Evolutionary conservation across 2,888 invertebrate species (phyloP).

Genomic region (Ochropleura plecta): DNA sequence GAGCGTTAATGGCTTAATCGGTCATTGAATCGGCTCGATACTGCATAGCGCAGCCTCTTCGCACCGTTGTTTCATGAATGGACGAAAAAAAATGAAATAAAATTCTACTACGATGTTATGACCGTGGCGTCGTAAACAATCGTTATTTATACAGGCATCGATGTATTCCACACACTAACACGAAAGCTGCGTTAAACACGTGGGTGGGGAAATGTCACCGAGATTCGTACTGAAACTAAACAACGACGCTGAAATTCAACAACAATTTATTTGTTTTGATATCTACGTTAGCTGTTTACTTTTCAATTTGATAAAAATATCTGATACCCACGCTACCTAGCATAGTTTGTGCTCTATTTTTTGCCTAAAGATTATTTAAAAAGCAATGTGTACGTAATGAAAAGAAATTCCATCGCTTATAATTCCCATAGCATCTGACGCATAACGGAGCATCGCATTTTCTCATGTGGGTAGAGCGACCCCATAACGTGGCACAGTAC

Average conservation of each 20-base stretch:
- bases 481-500: slow-evolving; percentile 76
- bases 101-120: slow-evolving; percentile 78
- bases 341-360: not conserved
- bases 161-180: slow-evolving; percentile 63
- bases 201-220: slow-evolving; percentile 62
- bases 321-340: not conserved
- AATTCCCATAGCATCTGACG: slow-evolving; percentile 51
- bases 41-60: slow-evolving; percentile 80
- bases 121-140: slow-evolving; percentile 76
- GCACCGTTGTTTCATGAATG: slow-evolving; percentile 84
- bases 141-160: slow-evolving; percentile 71
- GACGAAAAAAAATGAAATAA: slow-evolving; percentile 79
- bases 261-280: slow-evolving; percentile 26
- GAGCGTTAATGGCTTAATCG: slow-evolving; percentile 84
- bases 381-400: slow-evolving; percentile 3
- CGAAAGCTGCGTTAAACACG: slow-evolving; percentile 55
- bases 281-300: not conserved
- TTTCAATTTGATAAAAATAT: slow-evolving; percentile 6
- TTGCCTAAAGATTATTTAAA: not conserved
- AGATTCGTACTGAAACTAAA: slow-evolving; percentile 45
- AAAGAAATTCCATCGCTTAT: slow-evolving; percentile 33
- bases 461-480: slow-evolving; percentile 69
- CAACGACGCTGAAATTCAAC: slow-evolving; percentile 47
- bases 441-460: slow-evolving; percentile 56
- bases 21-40: slow-evolving; percentile 83